Conservation (phyloP, 1,140 invertebrate genomes). For the Neodiprion virginianus region DNA sequence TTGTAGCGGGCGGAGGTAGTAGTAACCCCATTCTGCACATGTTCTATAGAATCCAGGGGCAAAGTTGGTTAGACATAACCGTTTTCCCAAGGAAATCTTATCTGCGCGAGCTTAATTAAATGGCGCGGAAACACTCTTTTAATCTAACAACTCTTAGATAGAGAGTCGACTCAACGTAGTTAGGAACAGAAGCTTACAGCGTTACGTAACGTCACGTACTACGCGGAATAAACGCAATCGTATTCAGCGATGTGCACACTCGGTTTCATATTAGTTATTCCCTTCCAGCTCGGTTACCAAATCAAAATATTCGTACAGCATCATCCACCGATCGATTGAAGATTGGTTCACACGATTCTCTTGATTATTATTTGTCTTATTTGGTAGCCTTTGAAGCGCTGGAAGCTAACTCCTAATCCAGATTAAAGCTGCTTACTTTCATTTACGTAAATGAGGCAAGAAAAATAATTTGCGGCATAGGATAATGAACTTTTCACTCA, state of each 20-base stretch:
- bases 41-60: slow-evolving; percentile 2
- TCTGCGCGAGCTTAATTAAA: slow-evolving; percentile 3
- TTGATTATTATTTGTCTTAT: no score
- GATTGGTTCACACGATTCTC: no score
- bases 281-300: no score
- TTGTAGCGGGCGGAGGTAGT: neutral
- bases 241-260: neutral
- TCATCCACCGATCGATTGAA: no score
- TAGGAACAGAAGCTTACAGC: slow-evolving; percentile 1
- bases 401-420: no score
- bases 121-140: slow-evolving; percentile 1
- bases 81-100: slow-evolving; percentile 4
- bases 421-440: no score
- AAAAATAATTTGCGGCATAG: no score
- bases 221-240: neutral
- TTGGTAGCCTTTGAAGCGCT: no score
- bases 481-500: no score
- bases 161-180: slow-evolving; percentile 1
- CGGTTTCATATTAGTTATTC: no score
- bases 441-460: no score
- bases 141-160: neutral
- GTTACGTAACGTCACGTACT: neutral
- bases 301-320: no score
- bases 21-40: neutral
- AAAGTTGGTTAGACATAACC: slow-evolving; percentile 7